These are phyloP conservation scores for Ernsta delagoae DNA, from an alignment of 2,888 invertebrate species.

Conservation along the genomic window DNA sequence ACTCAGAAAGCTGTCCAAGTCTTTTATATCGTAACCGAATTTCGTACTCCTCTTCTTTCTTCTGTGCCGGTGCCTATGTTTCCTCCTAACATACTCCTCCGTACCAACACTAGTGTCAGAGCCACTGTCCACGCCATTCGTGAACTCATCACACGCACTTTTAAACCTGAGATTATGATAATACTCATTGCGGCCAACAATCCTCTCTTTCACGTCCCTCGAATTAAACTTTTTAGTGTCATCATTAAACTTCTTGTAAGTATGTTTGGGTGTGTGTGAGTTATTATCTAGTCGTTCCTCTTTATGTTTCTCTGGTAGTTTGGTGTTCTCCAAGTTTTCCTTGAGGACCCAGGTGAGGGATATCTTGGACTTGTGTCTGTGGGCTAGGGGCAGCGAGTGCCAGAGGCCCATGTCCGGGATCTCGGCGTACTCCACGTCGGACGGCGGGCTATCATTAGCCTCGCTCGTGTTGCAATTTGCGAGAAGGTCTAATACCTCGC, in stretches of 20 bases:
- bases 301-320: conserved; percentile 53
- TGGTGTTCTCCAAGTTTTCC: conserved; percentile 83
- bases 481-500: conserved; percentile 72
- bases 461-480: conserved; percentile 64
- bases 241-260: conserved; percentile 50
- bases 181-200: conserved; percentile 74
- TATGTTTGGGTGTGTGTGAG: conserved; percentile 50
- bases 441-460: conserved; percentile 50
- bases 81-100: conserved; percentile 72
- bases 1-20: conserved; percentile 91
- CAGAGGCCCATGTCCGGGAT: conserved; percentile 79
- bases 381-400: conserved; percentile 77
- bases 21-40: conserved; percentile 92
- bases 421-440: conserved; percentile 72
- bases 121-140: conserved; percentile 59
- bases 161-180: conserved; percentile 78
- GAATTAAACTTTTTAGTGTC: conserved; percentile 62
- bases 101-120: conserved; percentile 69
- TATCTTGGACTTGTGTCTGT: conserved; percentile 86
- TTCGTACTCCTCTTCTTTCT: conserved; percentile 67
- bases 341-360: conserved; percentile 91
- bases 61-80: conserved; percentile 79
- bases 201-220: conserved; percentile 59
- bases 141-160: conserved; percentile 74
- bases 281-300: conserved; percentile 30